Conservation (phyloP, 2,797 vertebrate species). For the Oophaga sylvatica region DNA sequence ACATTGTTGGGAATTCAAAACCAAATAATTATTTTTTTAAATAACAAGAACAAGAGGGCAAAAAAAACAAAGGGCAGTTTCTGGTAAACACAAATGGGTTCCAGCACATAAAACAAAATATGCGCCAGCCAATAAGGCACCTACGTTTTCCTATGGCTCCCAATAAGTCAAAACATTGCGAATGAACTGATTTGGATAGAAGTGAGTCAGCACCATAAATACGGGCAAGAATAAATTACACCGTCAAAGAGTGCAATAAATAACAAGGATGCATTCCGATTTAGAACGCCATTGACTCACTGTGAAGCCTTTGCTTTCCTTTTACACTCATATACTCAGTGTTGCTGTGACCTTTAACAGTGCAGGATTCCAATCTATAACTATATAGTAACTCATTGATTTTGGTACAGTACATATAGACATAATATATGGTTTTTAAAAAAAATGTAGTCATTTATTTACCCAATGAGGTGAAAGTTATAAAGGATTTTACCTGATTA, state of each 20-base stretch:
- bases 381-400: constrained; percentile 11
- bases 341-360: constrained; percentile 41
- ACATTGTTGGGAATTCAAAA: not conserved
- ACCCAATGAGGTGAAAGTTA: too few relatives aligned
- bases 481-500: too few relatives aligned
- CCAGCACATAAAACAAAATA: not conserved
- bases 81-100: constrained; percentile 9
- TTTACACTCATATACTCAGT: not conserved
- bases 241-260: constrained; percentile 55
- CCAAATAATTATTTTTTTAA: not conserved
- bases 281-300: constrained; percentile 26
- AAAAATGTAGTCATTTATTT: not conserved
- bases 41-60: not conserved
- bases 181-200: constrained; percentile 35
- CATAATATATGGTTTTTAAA: not conserved
- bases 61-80: constrained; percentile 4
- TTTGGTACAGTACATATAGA: not conserved
- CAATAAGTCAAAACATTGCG: constrained; percentile 37
- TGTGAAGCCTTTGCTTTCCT: not conserved
- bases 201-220: constrained; percentile 56
- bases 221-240: constrained; percentile 56
- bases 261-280: constrained; percentile 42
- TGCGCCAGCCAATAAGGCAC: constrained; percentile 4
- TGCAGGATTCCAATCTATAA: not conserved
- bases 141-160: constrained; percentile 3